Evolutionary conservation across 2,888 invertebrate genomes (phyloP).

Genomic region (Leptura quadrifasciata): DNA sequence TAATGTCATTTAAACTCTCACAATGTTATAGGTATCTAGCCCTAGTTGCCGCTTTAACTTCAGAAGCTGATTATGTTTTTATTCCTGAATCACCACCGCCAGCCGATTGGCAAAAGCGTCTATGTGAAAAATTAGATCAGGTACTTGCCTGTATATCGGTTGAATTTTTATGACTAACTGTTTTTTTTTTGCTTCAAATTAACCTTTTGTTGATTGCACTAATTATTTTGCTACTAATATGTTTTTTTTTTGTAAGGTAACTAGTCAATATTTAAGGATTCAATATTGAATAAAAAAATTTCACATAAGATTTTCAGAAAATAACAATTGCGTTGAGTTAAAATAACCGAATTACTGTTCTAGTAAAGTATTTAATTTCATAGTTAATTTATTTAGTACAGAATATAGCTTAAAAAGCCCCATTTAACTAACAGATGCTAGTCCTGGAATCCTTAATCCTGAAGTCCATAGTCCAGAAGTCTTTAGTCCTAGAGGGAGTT

Average conservation of each 20-base stretch:
- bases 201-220: constrained; percentile 63
- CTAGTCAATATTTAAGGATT: not conserved
- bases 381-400: no score
- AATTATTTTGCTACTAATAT: constrained; percentile 9
- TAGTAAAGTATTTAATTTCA: no score
- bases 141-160: constrained; percentile 72
- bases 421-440: no score
- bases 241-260: not conserved
- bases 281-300: no score
- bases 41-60: constrained; percentile 95
- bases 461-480: no score
- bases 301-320: no score
- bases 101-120: constrained; percentile 92
- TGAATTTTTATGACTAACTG: not conserved
- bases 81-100: constrained; percentile 98
- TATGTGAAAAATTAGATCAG: constrained; percentile 96
- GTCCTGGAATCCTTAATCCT: no score
- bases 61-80: constrained; percentile 99
- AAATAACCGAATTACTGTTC: no score
- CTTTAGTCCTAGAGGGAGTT: no score
- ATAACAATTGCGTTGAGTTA: no score
- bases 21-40: constrained; percentile 90
- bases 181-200: constrained; percentile 1
- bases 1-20: not conserved
- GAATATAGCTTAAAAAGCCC: no score